Conservation (phyloP, 2,113 vertebrate species). For the Melozone crissalis region DNA sequence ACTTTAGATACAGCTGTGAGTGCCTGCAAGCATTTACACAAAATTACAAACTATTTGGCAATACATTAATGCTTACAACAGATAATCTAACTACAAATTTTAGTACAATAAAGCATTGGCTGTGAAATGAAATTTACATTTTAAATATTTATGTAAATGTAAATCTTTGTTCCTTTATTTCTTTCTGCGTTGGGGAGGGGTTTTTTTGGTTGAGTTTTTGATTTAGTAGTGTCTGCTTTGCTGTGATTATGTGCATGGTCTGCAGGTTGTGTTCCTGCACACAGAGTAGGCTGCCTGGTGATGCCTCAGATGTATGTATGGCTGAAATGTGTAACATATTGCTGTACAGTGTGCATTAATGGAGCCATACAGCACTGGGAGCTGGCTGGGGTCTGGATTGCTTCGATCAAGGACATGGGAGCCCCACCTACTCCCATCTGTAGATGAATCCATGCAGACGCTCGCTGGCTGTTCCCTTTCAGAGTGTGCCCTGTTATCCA, state of each 20-base stretch:
- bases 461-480: fast-evolving
- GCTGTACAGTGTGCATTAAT: background rate
- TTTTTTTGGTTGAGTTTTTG: background rate
- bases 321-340: background rate
- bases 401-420: background rate
- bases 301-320: background rate
- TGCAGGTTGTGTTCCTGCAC: background rate
- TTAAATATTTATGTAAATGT: background rate
- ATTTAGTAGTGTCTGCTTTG: background rate
- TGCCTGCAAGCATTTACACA: background rate
- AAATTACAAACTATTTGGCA: background rate
- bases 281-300: background rate
- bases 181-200: background rate
- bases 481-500: background rate
- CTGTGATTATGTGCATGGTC: background rate
- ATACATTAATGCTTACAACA: background rate
- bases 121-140: background rate
- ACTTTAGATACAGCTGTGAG: background rate
- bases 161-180: background rate
- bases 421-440: background rate
- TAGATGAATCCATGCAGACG: background rate
- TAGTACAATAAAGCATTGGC: background rate
- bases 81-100: background rate
- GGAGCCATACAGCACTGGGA: background rate
- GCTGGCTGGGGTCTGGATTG: background rate